Base-by-base conservation (phyloP, 2,797 vertebrate genomes). In the Poecilia picta region DNA sequence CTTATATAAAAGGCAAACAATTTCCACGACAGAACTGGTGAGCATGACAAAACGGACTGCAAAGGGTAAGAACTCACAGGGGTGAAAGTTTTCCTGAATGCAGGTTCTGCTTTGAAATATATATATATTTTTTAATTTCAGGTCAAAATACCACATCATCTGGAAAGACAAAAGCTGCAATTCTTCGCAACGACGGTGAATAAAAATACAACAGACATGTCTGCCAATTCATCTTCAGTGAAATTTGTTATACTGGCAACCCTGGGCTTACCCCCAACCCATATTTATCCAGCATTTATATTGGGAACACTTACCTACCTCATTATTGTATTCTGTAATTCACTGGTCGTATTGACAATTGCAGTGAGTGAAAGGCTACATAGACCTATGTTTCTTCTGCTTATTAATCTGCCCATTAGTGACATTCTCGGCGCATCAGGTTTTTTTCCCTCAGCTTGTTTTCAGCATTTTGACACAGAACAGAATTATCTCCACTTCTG, bases 381-480 rank as follows among this genome's bases (percentile, higher is more conserved):
- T 51, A 94, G 91, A 45, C 95, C 95, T 13, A 96, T 96, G 95
- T 94, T 93, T 36, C 86, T 95, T 23, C 77, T 96, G 71, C 85
- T 96, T 31, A 75, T 95, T 12, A 95, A 93, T 81, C 57, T 95
- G 85, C 90, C 92, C 0, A 72, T 95, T 10, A 95, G 89, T 78
- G 95, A 95, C 79, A 83, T 93, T 23, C 1, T 95, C 1, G 94
- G 94, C 3, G 90, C 93, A 2, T 90, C 93, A 0, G 88, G 88
- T 16, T 89, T 96, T n/a, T 76, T 94, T 94, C 3, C 94, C 95
- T 66, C 93, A 95, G 0, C 62, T 94, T 5, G 0, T 94, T 8
- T 46, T 62, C 36, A 93, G 89, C 86, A 90, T 95, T 23, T 5
- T 92, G 85, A 74, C 86, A 53, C 64, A 93, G 47, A 94, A 89